phyloP scores from a whole-genome alignment of 2,113 vertebrate species.

The Oryzias curvinotus region DNA sequence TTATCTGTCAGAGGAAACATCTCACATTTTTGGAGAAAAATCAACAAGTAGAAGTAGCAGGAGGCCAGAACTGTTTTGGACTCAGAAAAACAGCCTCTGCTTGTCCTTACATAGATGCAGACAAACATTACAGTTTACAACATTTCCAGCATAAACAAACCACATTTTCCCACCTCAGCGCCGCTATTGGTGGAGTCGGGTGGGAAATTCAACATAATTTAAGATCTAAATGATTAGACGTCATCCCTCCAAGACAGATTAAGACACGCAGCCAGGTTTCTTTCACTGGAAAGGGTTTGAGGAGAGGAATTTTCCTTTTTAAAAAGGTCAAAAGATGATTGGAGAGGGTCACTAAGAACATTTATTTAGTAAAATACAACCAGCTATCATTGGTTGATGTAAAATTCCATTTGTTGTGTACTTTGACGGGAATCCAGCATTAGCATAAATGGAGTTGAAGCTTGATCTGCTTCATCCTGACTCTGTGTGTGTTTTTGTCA shows the following conservation, averaged over 20 bases:
- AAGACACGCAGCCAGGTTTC: background rate
- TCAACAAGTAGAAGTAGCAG: background rate
- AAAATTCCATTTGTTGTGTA: too few relatives aligned
- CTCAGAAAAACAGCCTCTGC: too few relatives aligned
- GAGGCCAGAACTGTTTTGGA: too few relatives aligned
- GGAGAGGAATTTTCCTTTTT: background rate
- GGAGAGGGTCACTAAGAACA: too few relatives aligned
- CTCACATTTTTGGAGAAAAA: slow-evolving; percentile 4
- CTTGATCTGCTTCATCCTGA: too few relatives aligned
- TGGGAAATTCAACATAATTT: background rate
- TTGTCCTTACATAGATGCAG: too few relatives aligned
- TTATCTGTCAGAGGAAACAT: background rate
- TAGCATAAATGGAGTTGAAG: too few relatives aligned
- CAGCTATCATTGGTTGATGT: too few relatives aligned
- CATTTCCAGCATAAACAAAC: slow-evolving; percentile 3
- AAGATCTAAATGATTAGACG: background rate
- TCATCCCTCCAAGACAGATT: background rate
- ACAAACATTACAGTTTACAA: background rate
- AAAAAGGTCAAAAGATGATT: too few relatives aligned
- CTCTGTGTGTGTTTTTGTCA: background rate
- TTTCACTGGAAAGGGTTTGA: background rate
- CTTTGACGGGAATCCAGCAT: too few relatives aligned
- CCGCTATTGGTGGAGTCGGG: background rate
- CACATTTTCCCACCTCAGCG: slow-evolving; percentile 1
- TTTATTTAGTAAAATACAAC: too few relatives aligned